These are phyloP conservation scores for Phyllotis vaccarum DNA, from an alignment of 2,797 vertebrate genomes.

Conservation along the genomic window DNA sequence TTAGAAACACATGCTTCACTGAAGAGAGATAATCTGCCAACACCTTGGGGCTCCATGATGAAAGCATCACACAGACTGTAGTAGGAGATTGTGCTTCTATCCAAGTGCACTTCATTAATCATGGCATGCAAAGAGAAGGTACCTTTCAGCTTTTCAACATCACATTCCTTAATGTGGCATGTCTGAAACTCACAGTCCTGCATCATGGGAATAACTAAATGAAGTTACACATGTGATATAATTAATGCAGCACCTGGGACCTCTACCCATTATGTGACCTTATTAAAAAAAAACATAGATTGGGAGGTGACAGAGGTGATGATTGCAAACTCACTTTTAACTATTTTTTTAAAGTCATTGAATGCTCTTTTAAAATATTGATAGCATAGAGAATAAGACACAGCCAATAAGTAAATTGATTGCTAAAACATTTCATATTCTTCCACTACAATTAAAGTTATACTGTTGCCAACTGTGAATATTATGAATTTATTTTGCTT, in stretches of 20 bases:
- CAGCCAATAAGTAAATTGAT: background rate
- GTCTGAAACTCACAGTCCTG: background rate
- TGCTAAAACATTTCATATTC: background rate
- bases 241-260: background rate
- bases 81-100: background rate
- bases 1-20: slow-evolving; percentile 31
- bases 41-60: background rate
- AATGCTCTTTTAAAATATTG: background rate
- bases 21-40: background rate
- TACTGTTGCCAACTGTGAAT: background rate
- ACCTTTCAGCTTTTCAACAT: background rate
- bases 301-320: background rate
- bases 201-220: background rate
- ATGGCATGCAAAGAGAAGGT: background rate
- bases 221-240: background rate
- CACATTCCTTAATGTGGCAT: background rate
- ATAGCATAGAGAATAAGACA: background rate
- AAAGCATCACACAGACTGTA: background rate
- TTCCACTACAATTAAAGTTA: background rate
- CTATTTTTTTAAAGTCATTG: background rate
- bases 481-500: background rate
- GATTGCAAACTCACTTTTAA: background rate
- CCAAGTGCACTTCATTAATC: background rate
- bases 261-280: background rate
- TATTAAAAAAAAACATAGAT: background rate